Evolutionary conservation across 2,888 invertebrate genomes (phyloP).

Genomic region (Synergus itoensis): DNA sequence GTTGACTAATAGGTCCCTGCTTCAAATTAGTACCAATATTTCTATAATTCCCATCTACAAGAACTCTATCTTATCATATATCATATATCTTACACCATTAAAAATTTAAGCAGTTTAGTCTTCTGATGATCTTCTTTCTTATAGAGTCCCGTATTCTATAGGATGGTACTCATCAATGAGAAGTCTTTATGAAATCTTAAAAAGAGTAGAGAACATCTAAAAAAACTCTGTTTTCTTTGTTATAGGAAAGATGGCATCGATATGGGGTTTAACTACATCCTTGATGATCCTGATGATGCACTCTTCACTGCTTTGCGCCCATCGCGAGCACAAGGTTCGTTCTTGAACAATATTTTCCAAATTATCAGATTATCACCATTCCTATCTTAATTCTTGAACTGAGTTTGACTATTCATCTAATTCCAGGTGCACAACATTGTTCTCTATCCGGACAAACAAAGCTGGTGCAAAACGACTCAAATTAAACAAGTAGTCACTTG

Average conservation of each 20-base stretch:
- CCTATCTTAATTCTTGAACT: not conserved
- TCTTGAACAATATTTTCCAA: not conserved
- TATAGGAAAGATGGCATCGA: slow-evolving; percentile 69
- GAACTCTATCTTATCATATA: not conserved
- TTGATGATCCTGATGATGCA: slow-evolving; percentile 65
- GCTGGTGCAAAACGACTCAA: slow-evolving; percentile 85
- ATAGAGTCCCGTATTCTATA: not conserved
- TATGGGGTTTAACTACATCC: slow-evolving; percentile 60
- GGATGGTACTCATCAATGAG: not conserved
- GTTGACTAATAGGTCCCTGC: not conserved
- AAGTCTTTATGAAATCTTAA: too few relatives aligned
- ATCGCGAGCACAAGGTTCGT: slow-evolving; percentile 75
- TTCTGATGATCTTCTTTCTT: not conserved
- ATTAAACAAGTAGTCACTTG: slow-evolving; percentile 85
- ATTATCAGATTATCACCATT: not conserved
- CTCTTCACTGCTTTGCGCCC: slow-evolving; percentile 66
- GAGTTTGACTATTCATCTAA: slow-evolving; percentile 30
- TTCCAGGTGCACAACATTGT: slow-evolving; percentile 85
- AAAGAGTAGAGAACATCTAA: too few relatives aligned
- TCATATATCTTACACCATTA: not conserved
- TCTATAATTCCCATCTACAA: not conserved
- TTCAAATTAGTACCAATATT: not conserved
- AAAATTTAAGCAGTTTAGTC: not conserved
- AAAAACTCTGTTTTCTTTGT: slow-evolving; percentile 49
- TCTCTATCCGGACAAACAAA: slow-evolving; percentile 84